Conservation (phyloP, 2,113 vertebrate genomes). For the Alectura lathami region DNA sequence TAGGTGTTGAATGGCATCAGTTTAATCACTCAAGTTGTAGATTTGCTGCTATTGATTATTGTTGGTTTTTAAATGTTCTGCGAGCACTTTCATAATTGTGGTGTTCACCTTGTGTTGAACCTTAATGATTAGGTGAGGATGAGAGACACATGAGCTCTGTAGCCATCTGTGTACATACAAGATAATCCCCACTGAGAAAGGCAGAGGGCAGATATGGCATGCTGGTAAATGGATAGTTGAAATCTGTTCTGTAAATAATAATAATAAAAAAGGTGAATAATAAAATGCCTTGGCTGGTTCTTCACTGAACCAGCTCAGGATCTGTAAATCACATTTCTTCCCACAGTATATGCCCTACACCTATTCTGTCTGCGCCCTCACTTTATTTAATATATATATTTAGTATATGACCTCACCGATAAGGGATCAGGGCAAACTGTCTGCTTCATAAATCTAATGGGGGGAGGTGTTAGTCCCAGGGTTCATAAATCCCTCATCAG, state of each 20-base stretch:
- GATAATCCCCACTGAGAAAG: constrained; percentile 23
- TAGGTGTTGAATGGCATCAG: not conserved
- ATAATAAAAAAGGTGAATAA: not conserved
- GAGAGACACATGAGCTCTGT: not conserved
- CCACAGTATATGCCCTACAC: not conserved
- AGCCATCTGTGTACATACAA: constrained; percentile 26
- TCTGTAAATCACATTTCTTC: not conserved
- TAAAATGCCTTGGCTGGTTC: not conserved
- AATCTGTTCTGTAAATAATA: constrained; percentile 34
- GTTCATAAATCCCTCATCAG: not conserved
- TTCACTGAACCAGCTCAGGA: not conserved
- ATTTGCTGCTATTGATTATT: constrained; percentile 19
- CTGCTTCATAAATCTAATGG: not conserved
- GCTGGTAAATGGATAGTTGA: constrained; percentile 12
- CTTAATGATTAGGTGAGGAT: constrained; percentile 10
- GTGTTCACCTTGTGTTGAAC: constrained; percentile 35
- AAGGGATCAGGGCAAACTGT: not conserved
- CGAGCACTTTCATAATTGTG: constrained; percentile 15
- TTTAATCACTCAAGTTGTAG: not conserved
- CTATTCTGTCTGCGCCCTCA: not conserved
- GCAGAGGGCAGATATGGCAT: not conserved
- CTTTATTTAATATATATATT: not conserved
- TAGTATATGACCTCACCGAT: not conserved
- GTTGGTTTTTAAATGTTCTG: not conserved
- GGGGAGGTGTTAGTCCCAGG: not conserved